These are phyloP conservation scores for Gryon sp. DNA, from an alignment of 1,140 invertebrate species.

Conservation along the genomic window DNA sequence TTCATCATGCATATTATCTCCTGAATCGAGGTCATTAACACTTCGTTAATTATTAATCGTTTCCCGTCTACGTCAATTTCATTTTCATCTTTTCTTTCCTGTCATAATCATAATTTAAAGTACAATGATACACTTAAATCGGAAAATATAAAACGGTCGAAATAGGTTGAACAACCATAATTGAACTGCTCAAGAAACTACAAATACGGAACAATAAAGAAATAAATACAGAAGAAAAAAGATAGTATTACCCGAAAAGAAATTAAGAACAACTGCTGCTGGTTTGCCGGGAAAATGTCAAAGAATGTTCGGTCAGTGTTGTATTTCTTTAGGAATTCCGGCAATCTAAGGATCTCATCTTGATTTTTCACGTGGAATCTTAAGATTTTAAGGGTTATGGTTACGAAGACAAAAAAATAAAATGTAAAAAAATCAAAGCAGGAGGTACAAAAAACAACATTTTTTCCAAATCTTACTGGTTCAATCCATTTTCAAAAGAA, in stretches of 20 bases:
- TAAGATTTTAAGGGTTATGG: constrained; percentile 51
- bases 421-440: constrained; percentile 7
- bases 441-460: too few relatives aligned
- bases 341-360: constrained; percentile 51
- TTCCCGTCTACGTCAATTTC: too few relatives aligned
- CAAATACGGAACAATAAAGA: neutral
- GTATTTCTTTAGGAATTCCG: constrained; percentile 39
- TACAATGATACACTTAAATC: neutral
- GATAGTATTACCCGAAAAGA: neutral
- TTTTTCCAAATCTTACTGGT: too few relatives aligned
- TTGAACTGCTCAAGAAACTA: constrained; percentile 3
- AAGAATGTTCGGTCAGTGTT: constrained; percentile 9
- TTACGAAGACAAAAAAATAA: neutral
- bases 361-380: constrained; percentile 44
- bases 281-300: constrained; percentile 21
- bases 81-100: too few relatives aligned
- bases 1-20: neutral
- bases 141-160: constrained; percentile 11
- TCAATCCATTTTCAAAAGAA: too few relatives aligned
- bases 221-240: neutral
- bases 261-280: constrained; percentile 12
- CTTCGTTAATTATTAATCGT: constrained; percentile 25
- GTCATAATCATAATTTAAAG: constrained; percentile 5
- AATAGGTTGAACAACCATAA: constrained; percentile 29
- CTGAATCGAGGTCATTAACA: constrained; percentile 18